Evolutionary conservation across 2,888 invertebrate genomes (phyloP).

Genomic region (Drosophila macrospina): DNA sequence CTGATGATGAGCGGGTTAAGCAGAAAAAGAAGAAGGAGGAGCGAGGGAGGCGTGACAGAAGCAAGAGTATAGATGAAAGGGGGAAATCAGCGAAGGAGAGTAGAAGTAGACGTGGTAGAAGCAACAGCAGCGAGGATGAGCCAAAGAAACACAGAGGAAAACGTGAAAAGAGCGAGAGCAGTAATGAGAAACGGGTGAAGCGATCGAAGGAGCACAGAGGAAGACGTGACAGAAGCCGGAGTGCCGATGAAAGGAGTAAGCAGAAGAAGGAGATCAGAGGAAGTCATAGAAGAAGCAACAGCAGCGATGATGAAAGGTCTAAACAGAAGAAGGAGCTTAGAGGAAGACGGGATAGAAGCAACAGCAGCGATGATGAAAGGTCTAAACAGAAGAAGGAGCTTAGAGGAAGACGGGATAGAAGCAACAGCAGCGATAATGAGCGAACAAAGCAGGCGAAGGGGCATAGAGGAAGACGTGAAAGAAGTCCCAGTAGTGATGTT

Average conservation of each 20-base stretch:
- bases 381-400: neutral
- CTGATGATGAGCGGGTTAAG: neutral
- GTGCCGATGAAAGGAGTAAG: conserved; percentile 1
- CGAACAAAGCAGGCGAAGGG: neutral
- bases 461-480: neutral
- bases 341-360: neutral
- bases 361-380: neutral
- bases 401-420: conserved; percentile 8
- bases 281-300: neutral
- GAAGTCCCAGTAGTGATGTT: conserved; percentile 2
- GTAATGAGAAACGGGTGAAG: neutral
- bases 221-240: conserved; percentile 22
- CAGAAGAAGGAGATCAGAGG: neutral
- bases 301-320: neutral
- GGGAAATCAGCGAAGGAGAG: too few species aligned
- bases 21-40: neutral
- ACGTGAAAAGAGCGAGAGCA: neutral
- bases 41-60: conserved; percentile 11
- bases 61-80: too few species aligned
- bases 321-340: neutral
- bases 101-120: conserved; percentile 7
- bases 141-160: neutral
- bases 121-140: neutral
- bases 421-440: conserved; percentile 9
- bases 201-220: neutral